phyloP scores from a whole-genome alignment of 2,888 invertebrate genomes.

The Flexamia atlantica region DNA sequence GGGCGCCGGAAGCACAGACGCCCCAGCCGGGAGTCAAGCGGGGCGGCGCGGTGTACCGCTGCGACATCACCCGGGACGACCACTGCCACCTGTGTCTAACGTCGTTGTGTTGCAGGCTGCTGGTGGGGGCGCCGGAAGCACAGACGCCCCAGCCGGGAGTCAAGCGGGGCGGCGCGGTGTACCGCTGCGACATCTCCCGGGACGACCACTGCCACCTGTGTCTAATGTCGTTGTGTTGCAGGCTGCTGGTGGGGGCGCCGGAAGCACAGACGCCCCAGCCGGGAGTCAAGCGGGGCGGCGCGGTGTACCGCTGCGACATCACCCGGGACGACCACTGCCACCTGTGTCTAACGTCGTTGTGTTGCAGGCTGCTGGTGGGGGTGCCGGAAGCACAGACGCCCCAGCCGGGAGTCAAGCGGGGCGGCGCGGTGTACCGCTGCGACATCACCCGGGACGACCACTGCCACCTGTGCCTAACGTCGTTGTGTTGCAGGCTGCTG shows the following conservation, averaged over 20 bases:
- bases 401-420: conserved; percentile 81
- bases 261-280: conserved; percentile 84
- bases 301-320: conserved; percentile 92
- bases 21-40: conserved; percentile 80
- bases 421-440: conserved; percentile 94
- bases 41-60: conserved; percentile 93
- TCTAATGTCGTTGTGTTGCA: conserved; percentile 75
- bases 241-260: conserved; percentile 95
- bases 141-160: conserved; percentile 83
- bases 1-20: conserved; percentile 91
- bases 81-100: not conserved
- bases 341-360: conserved; percentile 60
- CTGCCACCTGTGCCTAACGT: not conserved
- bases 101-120: conserved; percentile 81
- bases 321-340: no score
- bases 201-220: no score
- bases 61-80: no score
- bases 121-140: conserved; percentile 94
- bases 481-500: conserved; percentile 84
- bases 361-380: conserved; percentile 91
- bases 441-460: no score
- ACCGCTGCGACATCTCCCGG: no score
- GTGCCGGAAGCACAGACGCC: conserved; percentile 89
- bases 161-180: conserved; percentile 90
- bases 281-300: conserved; percentile 86